A percentile compares a stretch with the other conserved stretches of the same genome.
These are phyloP conservation scores for Macaria notata DNA, from an alignment of 2,888 invertebrate genomes.

Conservation along the genomic window DNA sequence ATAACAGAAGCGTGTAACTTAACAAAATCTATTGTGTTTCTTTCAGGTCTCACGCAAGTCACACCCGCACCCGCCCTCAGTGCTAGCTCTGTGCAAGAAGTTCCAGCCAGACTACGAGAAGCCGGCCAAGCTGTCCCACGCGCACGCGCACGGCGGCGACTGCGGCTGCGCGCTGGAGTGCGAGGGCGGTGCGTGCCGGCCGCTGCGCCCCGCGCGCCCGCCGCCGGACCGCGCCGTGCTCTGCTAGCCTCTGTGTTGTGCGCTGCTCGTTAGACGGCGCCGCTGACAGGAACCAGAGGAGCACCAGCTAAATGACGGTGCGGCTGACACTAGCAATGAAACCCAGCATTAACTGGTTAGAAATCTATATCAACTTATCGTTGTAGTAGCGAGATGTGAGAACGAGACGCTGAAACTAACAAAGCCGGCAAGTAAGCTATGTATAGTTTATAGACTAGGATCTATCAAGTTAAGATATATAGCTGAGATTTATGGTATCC, in stretches of 20 bases:
- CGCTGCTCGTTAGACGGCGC: conserved; percentile 23
- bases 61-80: conserved; percentile 79
- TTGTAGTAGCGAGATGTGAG: too few species aligned
- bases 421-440: too few species aligned
- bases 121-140: conserved; percentile 61
- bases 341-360: too few species aligned
- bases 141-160: conserved; percentile 24
- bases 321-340: too few species aligned
- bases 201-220: conserved; percentile 44
- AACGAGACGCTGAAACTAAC: too few species aligned
- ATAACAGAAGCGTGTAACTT: too few species aligned
- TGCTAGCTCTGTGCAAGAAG: conserved; percentile 78
- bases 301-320: too few species aligned
- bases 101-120: conserved; percentile 79
- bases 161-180: conserved; percentile 28
- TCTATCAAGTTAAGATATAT: too few species aligned
- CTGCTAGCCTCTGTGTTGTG: conserved; percentile 57
- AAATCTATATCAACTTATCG: too few species aligned
- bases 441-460: too few species aligned
- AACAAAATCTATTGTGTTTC: too few species aligned
- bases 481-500: too few species aligned
- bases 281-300: conserved; percentile 4
- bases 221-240: conserved; percentile 58
- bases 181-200: conserved; percentile 36
- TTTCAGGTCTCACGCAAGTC: conserved; percentile 82